Evolutionary conservation across 2,113 vertebrate genomes (phyloP).

Genomic region (Perccottus glenii): DNA sequence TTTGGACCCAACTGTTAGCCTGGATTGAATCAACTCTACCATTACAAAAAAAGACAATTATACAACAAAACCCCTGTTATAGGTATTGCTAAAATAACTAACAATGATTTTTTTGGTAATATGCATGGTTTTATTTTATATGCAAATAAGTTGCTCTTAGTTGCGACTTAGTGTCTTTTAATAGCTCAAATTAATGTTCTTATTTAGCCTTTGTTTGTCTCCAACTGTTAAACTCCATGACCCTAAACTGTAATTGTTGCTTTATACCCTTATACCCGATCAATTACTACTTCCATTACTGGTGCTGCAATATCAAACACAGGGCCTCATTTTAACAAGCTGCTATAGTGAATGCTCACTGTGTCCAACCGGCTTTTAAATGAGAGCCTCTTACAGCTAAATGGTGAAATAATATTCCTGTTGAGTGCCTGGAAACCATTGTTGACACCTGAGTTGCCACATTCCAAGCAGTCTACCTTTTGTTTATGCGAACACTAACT

Average conservation of each 20-base stretch:
- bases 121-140: too few species aligned
- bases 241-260: constrained; percentile 3
- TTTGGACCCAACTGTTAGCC: too few species aligned
- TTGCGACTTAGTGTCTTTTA: too few species aligned
- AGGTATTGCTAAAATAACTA: too few species aligned
- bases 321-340: neutral
- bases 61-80: too few species aligned
- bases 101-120: too few species aligned
- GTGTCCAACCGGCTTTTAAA: neutral
- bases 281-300: constrained; percentile 2
- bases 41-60: too few species aligned
- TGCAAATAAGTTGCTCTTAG: too few species aligned
- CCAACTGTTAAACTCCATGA: constrained; percentile 27
- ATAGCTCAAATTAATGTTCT: neutral
- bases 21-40: too few species aligned
- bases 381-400: neutral
- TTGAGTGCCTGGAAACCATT: constrained; percentile 24
- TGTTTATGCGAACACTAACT: constrained; percentile 24
- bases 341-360: too few species aligned
- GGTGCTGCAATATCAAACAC: constrained; percentile 9
- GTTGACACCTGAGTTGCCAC: constrained; percentile 23
- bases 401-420: constrained; percentile 6
- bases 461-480: constrained; percentile 24
- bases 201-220: neutral
- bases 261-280: neutral